A percentile compares a stretch with the other conserved stretches of the same genome.
These are phyloP conservation scores for Petrocephalus schoutedeni DNA, from an alignment of 2,797 vertebrate species.

Conservation along the genomic window DNA sequence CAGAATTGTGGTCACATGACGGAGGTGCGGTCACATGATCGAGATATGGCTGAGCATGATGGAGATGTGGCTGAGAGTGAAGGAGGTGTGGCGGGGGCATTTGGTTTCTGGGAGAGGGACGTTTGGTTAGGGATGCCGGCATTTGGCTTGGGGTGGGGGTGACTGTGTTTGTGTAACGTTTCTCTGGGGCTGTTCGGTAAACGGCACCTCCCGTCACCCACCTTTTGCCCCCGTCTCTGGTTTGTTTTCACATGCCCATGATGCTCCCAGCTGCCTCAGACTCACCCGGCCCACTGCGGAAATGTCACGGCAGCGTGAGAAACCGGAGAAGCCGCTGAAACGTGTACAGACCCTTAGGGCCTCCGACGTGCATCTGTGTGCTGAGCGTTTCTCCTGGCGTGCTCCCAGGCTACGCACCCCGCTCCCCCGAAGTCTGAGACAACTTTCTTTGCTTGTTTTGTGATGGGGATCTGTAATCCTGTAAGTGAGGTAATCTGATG, in stretches of 20 bases:
- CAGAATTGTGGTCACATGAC: too few relatives aligned
- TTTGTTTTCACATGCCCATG: slow-evolving; percentile 19
- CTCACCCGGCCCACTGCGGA: slow-evolving; percentile 20
- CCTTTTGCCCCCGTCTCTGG: not conserved
- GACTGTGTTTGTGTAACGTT: slow-evolving; percentile 33
- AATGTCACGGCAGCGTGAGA: not conserved
- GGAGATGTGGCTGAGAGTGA: not conserved
- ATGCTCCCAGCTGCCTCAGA: slow-evolving; percentile 41
- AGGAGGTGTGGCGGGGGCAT: not conserved
- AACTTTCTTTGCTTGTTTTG: not conserved
- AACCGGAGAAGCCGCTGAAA: not conserved
- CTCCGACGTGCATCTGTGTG: not conserved
- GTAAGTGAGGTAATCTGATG: not conserved
- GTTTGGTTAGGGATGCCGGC: not conserved
- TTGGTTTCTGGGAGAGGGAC: not conserved
- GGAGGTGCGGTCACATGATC: too few relatives aligned
- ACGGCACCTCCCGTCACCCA: slow-evolving; percentile 14
- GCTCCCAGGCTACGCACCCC: not conserved
- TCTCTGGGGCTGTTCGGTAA: slow-evolving; percentile 40
- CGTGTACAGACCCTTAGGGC: not conserved
- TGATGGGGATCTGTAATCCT: not conserved
- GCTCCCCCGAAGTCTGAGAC: not conserved
- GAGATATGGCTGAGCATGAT: not conserved
- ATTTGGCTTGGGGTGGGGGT: not conserved
- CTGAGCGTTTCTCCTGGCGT: not conserved